phyloP scores from a whole-genome alignment of 2,888 invertebrate species.

The Xylota sylvarum region DNA sequence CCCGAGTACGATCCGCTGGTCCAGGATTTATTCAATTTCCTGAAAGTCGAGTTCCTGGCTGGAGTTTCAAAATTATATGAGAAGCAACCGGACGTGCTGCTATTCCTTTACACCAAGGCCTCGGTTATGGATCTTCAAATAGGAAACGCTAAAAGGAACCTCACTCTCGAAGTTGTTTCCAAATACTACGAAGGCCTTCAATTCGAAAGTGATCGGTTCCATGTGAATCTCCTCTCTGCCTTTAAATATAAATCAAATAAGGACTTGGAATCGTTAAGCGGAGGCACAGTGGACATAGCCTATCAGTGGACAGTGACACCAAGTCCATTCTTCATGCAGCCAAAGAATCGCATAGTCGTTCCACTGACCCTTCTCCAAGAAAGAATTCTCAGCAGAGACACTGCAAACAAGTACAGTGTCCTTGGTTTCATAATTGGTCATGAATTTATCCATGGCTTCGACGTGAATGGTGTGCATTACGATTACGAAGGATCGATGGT shows the following conservation, averaged over 20 bases:
- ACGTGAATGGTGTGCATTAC: constrained; percentile 82
- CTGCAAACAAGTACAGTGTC: constrained; percentile 79
- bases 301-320: constrained; percentile 76
- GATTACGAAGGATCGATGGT: constrained; percentile 82
- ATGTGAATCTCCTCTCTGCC: constrained; percentile 81
- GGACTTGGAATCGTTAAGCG: constrained; percentile 68
- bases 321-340: constrained; percentile 82
- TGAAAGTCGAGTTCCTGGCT: constrained; percentile 80
- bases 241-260: constrained; percentile 79
- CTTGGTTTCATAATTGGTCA: constrained; percentile 82
- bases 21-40: constrained; percentile 78
- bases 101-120: constrained; percentile 80
- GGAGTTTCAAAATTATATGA: constrained; percentile 77
- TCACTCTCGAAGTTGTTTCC: constrained; percentile 78
- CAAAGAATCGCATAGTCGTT: constrained; percentile 81
- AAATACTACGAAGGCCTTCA: constrained; percentile 80
- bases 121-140: constrained; percentile 81
- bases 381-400: constrained; percentile 79
- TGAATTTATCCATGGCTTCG: constrained; percentile 82
- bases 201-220: constrained; percentile 80
- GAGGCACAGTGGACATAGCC: constrained; percentile 21
- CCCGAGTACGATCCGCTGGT: constrained; percentile 78
- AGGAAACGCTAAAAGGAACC: constrained; percentile 81
- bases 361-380: constrained; percentile 81
- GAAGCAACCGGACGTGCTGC: constrained; percentile 80